phyloP scores from a whole-genome alignment of 2,113 vertebrate species.

The Salvelinus alpinus region DNA sequence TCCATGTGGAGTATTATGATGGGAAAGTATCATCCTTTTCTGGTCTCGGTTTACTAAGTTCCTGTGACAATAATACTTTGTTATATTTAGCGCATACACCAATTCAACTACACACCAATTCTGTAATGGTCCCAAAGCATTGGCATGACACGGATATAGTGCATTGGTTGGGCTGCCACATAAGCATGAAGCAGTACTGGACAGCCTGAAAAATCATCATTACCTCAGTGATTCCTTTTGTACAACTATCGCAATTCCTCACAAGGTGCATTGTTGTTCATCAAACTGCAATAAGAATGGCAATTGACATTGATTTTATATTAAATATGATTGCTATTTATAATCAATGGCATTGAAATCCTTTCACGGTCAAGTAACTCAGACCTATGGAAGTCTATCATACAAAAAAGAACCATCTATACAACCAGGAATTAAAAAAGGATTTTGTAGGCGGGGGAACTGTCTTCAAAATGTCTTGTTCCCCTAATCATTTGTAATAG shows the following conservation, averaged over 20 bases:
- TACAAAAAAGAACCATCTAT: neutral
- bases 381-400: neutral
- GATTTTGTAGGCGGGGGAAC: neutral
- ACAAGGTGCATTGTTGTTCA: neutral
- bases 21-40: neutral
- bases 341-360: neutral
- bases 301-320: neutral
- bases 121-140: neutral
- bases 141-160: slow-evolving; percentile 17
- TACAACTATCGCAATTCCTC: neutral
- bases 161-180: neutral
- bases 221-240: neutral
- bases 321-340: neutral
- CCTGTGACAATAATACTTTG: too few relatives aligned
- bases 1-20: neutral
- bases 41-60: neutral
- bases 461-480: neutral
- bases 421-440: neutral
- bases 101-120: neutral
- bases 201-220: neutral
- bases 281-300: neutral
- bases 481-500: neutral
- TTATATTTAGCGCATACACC: neutral
- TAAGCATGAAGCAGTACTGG: slow-evolving; percentile 12
- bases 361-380: neutral